Evolutionary conservation across 2,113 vertebrate genomes (phyloP), one percentile per base, ranked within the genome.

Genomic region (Ranitomeya variabilis): DNA sequence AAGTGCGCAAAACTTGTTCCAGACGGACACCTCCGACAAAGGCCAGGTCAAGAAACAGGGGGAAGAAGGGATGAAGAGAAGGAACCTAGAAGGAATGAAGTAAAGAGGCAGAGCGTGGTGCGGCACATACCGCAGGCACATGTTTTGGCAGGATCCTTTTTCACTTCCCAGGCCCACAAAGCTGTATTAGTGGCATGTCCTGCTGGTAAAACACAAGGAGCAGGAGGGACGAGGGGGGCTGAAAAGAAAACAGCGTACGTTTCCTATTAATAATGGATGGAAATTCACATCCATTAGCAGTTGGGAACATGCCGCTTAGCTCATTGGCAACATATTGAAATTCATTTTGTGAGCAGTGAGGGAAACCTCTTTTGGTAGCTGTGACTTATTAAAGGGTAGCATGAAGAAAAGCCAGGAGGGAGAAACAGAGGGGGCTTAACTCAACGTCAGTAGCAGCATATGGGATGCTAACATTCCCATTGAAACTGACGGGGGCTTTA

Each of bases 1-100:
- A 98, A 99, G 98, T 97, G 97, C 97, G 98, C 96, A 97, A 97
- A 98, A 99, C 97, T 98, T 99, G 97, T 98, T 99, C 97, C 98
- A 99, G 97, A 99, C 97, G 97, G 99, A 97, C 97, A 97, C 96
- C 97, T 97, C 96, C 95, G 95, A 99, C 97, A 98, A 98, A 98
- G 95, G 95, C 91, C 94, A 95, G 96, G 95, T 93, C 94, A 95
- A 93, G 93, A 93, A 94, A 89, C 71, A 19, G 31, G n/a, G 60
- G n/a, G 57, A 62, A 77, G 21, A 52, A 23, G 31, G 37, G 18
- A 67, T 7, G 80, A 67, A 51, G 52, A 57, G 21, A 93, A 93
- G 91, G 91, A 86, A 74, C 51, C 62, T 76, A 23, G 60, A 79
- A 67, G 82, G 57, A 16, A 85, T 52, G 88, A 13, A 54, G 26